Base-by-base conservation (phyloP, 1,140 invertebrate genomes). In the Bombus pyrosoma region DNA sequence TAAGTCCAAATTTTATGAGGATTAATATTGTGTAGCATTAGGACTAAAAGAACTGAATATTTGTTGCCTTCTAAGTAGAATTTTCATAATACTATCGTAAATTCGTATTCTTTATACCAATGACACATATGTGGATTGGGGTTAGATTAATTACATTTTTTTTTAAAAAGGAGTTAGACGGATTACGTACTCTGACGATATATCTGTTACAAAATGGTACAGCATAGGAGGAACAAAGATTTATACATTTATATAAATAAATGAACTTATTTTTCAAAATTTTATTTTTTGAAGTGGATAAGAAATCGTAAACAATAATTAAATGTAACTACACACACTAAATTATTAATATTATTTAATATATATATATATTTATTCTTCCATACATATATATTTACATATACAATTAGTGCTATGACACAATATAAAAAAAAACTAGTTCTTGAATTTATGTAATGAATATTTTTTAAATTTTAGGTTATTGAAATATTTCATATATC, bases 161-260 rank as follows among this genome's bases (percentile, higher is more conserved):
- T 22, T 22, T 0, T 22, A 53, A 53, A 53, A 22, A 53, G 47
- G 18, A 53, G 47, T 53, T 53, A 53, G 47, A 53, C 1, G 47
- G 18, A 53, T 53, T 22, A 22, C 5, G 6, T 53, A 53, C 47
- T 53, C 47, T 53, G 47, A 22, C 18, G 47, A 47, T 28, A 12
- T 41, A 47, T 43, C 10, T 32, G 41, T 12, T 39, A 28, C 13
- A 28, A 73, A 37, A 74, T 53, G 10, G 28, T 10, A 79, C 22
- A 28, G 18, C 25, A 32, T 68, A 79, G 13, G 22, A 62, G 22
- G 41, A 79, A 79, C 39, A 68, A 68, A 28, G 37, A 34, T 66
- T 66, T 79, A 43, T 32, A 79, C 6, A 34, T 34, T 66, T 79
- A 37, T 37, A 79, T 79, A 32, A 43, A 79, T 68, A 34, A 28